Evolutionary conservation across 2,113 vertebrate genomes (phyloP).

Genomic region (Calyptommatus sinebrachiatus): DNA sequence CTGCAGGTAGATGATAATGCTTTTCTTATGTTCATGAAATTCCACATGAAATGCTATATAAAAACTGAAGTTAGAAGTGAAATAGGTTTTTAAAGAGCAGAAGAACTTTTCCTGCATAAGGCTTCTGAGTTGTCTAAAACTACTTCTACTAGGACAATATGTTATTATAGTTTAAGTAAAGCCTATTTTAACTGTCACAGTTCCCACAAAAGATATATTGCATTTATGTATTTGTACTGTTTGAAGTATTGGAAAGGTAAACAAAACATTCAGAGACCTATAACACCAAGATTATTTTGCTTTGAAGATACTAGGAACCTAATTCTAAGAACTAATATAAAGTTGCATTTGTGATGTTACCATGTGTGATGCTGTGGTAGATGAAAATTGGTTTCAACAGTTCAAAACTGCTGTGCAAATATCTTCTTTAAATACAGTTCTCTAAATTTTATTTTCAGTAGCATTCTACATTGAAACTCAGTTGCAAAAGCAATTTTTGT

Average conservation of each 20-base stretch:
- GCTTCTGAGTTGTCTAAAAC: background rate
- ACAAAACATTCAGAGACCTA: background rate
- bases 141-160: background rate
- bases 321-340: background rate
- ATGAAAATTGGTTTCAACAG: background rate
- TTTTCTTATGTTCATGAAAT: conserved; percentile 19
- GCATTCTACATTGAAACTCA: background rate
- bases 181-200: background rate
- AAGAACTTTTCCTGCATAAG: background rate
- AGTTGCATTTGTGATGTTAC: background rate
- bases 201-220: background rate
- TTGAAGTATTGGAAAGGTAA: background rate
- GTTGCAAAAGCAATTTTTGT: background rate
- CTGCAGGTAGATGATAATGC: conserved; percentile 22
- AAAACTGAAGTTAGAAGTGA: background rate
- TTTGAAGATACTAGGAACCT: background rate
- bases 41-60: background rate
- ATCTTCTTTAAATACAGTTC: background rate
- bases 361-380: background rate
- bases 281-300: background rate
- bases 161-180: background rate
- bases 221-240: background rate
- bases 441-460: background rate
- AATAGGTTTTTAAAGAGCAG: conserved; percentile 1
- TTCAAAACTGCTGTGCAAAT: background rate